Evolutionary conservation across 2,113 vertebrate species (phyloP), one percentile per base, ranked within the genome.

Genomic region (Ornithorhynchus anatinus): DNA sequence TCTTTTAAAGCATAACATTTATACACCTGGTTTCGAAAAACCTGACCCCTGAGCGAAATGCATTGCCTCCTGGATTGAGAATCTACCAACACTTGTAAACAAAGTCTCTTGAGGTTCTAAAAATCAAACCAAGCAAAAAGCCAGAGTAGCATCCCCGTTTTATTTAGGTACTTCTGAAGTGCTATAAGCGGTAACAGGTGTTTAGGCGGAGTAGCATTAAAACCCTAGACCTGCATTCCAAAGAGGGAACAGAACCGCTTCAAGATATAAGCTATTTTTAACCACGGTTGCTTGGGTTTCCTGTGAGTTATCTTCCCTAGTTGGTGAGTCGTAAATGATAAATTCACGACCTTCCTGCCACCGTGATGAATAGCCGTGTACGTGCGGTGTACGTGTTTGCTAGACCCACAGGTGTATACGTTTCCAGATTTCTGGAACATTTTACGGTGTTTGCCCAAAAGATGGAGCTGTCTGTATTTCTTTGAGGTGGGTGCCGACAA

Each of bases 401-500:
- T 5, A 13, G 39, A 47, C 44, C 38, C 48, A 27, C 8, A 47
- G 5, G 29, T 42, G 57, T 0, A 0, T n/a, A 12, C 20, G 4
- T 67, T 14, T 54, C 17, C 50, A 10, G 13, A 35, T 20, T 38
- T 10, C 44, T 68, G 67, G 31, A 32, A 80, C 81, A 59, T 93
- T 88, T 87, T 78, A 64, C 1, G 1, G 62, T 22, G 68, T 75
- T n/a, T n/a, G n/a, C n/a, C 93, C 92, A 92, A 92, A 92, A 93
- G 93, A 86, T 93, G 93, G 93, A 92, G 89, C 80, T 93, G 90
- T 93, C 91, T 91, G 81, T 88, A 57, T 66, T 87, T 77, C 79
- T 84, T 59, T 69, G 25, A 19, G 36, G 70, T 80, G 51, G 37
- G 35, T 50, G 64, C 77, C 82, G 69, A 81, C 81, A 80, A 77